Evolutionary conservation across 2,797 vertebrate species (phyloP), one percentile per base, ranked within the genome.

Genomic region (Sparidentex hasta): DNA sequence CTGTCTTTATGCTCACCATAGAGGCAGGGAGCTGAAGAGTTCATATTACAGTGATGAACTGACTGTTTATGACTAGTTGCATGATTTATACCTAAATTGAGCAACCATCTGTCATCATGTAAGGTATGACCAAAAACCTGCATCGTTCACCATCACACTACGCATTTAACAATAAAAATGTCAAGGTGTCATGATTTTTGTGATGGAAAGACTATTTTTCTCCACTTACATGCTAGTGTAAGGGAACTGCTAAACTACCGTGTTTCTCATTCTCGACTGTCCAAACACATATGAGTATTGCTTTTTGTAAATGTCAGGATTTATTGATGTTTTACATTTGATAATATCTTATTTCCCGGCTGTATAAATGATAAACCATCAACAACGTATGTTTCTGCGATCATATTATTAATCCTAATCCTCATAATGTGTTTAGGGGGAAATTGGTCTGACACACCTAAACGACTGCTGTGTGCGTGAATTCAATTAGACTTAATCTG

Each of bases 401-500:
- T 81, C 70, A 73, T 74, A 74, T 68, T 87, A 74, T 68, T 87
- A 87, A 90, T 90, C 81, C 80, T 91, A 87, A 92, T 92, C 90
- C 81, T 73, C 81, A 76, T 86, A 79, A 92, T 90, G 67, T 87
- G 71, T 87, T 88, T 87, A 68, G 69, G 74, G 58, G 76, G 79
- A 88, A 87, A 84, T 81, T 78, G 81, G 87, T 86, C 27, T 81
- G 90, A 85, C 82, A 84, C 90, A 90, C 87, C 91, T 90, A 87
- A 92, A 90, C 87, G 75, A 89, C 93, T 93, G 91, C 93, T 93
- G 93, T 87, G 92, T 90, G 72, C 82, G 75, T 92, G 87, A 91
- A 93, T 93, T 94, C 81, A 95, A 87, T 94, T 91, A 94, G 90
- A 92, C 82, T 91, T 93, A 92, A 94, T 93, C 92, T 94, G 93